Percentiles rank a stretch among this genome's conserved stretches.
Evolutionary conservation across 2,888 invertebrate species (phyloP).

Genomic region (Andrena marginata): DNA sequence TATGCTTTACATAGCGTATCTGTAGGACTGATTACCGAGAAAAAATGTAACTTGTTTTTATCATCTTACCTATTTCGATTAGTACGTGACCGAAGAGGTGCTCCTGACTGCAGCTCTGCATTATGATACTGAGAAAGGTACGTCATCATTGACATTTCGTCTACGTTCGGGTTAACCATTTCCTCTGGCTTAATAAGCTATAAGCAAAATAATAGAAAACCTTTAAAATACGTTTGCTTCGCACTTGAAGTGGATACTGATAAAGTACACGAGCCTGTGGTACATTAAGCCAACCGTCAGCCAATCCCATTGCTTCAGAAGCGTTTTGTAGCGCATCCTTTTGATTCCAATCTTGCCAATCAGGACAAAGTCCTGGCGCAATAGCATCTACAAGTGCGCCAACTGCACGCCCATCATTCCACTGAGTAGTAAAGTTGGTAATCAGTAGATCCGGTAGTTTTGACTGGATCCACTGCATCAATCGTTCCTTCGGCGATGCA

Average conservation of each 20-base stretch:
- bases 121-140: constrained; percentile 96
- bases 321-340: constrained; percentile 94
- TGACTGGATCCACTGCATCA: constrained; percentile 95
- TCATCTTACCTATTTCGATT: constrained; percentile 90
- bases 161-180: constrained; percentile 95
- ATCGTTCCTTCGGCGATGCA: constrained; percentile 91
- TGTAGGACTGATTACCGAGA: neutral
- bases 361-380: constrained; percentile 95
- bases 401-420: constrained; percentile 95
- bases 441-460: constrained; percentile 94
- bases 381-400: constrained; percentile 96
- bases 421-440: constrained; percentile 94
- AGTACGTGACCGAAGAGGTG: constrained; percentile 92
- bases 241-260: neutral
- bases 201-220: neutral
- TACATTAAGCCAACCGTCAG: constrained; percentile 95
- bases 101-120: constrained; percentile 92
- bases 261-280: constrained; percentile 88
- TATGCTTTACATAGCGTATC: neutral
- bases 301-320: constrained; percentile 95
- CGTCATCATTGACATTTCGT: constrained; percentile 98
- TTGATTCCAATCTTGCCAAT: constrained; percentile 95
- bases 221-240: too few species aligned
- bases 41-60: neutral
- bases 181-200: constrained; percentile 95